Evolutionary conservation across 2,113 vertebrate genomes (phyloP), one percentile per base, ranked within the genome.

Genomic region (Bubo blakistoni): DNA sequence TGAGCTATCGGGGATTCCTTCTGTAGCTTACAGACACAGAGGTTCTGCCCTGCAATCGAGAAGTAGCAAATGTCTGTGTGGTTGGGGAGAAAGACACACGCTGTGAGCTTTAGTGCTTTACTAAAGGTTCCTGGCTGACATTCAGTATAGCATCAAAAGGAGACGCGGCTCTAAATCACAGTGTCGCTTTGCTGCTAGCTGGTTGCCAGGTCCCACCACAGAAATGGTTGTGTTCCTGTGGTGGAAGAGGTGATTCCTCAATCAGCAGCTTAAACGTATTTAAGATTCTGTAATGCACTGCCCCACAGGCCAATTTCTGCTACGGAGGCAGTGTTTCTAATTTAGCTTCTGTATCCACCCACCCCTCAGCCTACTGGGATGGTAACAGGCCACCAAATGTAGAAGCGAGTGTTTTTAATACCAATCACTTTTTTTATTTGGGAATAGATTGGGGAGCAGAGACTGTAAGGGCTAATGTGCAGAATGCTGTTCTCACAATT

Each of bases 351-450:
- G 4, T 34, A 16, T 22, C 40, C 46, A 52, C 49, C 44, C 44
- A 26, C 7, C 49, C 32, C 13, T 36, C 38, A 55, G 52, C 22
- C 49, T 14, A 10, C 27, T 61, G 72, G 46, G 38, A 18, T 32
- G 17, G 25, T 3, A 5, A 57, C 62, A 49, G 13, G 58, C 5
- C 57, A 46, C 34, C 8, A 19, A 29, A 34, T 3, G 20, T 7
- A 36, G 52, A 38, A 55, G 14, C 1, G 8, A 51, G 13, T 13
- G 36, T 0, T 21, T 86, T 61, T 46, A 30, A 29, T 5, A 13
- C 6, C 16, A 16, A 1, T 27, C 9, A 0, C 1, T 69, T 16
- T 36, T 36, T 16, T 44, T 44, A 4, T 36, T 16, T 29, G 11
- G 66, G 16, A 22, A 18, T 16, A 10, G n/a, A 51, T 14, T 29